phyloP scores from a whole-genome alignment of 2,888 invertebrate species.

The Andrena marginata region DNA sequence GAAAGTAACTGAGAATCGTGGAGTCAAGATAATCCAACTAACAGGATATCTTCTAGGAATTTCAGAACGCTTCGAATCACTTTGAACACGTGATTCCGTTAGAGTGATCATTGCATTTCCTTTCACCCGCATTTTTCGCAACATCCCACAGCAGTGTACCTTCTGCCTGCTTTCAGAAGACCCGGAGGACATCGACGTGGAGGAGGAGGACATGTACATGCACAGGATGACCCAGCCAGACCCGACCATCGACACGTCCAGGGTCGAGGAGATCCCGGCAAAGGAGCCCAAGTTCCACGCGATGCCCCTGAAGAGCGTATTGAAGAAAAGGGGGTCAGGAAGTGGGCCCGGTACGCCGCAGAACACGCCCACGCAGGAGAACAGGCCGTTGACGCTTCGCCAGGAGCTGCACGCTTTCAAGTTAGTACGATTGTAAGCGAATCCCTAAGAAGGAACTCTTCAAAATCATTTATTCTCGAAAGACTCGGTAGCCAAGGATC shows the following conservation, averaged over 20 bases:
- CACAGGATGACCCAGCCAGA: constrained; percentile 88
- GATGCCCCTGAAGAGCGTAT: constrained; percentile 95
- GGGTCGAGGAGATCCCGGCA: constrained; percentile 96
- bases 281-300: constrained; percentile 97
- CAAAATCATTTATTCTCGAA: constrained; percentile 12
- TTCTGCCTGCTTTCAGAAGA: constrained; percentile 81
- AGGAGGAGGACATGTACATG: constrained; percentile 88
- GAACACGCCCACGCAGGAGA: constrained; percentile 90
- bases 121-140: no score
- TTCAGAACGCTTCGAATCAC: no score
- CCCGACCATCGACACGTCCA: constrained; percentile 91
- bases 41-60: no score
- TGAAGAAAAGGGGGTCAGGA: constrained; percentile 91
- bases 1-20: no score
- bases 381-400: constrained; percentile 89
- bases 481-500: constrained; percentile 34
- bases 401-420: constrained; percentile 93
- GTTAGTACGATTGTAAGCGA: constrained; percentile 86
- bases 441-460: not conserved
- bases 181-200: constrained; percentile 89
- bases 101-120: no score
- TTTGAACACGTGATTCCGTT: no score
- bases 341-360: constrained; percentile 89
- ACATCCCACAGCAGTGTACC: not conserved
- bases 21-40: no score